Evolutionary conservation across 2,888 invertebrate genomes (phyloP), one percentile per base, ranked within the genome.

Genomic region (Ypsolopha sequella): DNA sequence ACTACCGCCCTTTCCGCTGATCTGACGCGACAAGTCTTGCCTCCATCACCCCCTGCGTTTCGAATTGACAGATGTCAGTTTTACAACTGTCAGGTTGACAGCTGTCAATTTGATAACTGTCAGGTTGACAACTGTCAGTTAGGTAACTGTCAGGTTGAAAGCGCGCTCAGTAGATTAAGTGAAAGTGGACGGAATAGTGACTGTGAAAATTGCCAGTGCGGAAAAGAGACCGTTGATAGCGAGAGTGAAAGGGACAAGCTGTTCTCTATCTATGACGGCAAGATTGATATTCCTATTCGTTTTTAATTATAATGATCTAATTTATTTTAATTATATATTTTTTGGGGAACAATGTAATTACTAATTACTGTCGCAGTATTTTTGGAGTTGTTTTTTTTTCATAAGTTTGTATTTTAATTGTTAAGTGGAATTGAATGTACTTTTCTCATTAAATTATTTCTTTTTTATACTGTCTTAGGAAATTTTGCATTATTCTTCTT

Each of bases 241-340:
- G 46, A 46, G 4, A 46, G 35, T 46, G 46, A 35, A 46, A 14
- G 34, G 35, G 46, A 46, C 13, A 34, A 11, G 41, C 36, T 38
- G 7, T 47, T 34, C 13, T 14, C 35, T 41, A 70, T 71, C 59
- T 70, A 67, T 58, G 70, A 71, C 54, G 69, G 70, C 51, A 66
- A 62, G 63, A 64, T 72, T 54, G 66, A 71, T 71, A 67, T 70
- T 66, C 66, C 70, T 65, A 63, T 63, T 64, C 61, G 65, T 63
- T 64, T 64, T 53, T 66, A 63, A 64, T n/a, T n/a, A n/a, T 56
- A 24, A 43, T 43, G 14, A 14, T 14, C 6, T 13, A 24, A 8
- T 43, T 6, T 11, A 24, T 9, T 43, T 14, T 8, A 43, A 24
- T 43, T 24, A 43, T 9, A 13, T 56, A 57, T 58, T 57, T 58